phyloP scores from a whole-genome alignment of 2,113 vertebrate genomes.

The Aptenodytes forsteri region DNA sequence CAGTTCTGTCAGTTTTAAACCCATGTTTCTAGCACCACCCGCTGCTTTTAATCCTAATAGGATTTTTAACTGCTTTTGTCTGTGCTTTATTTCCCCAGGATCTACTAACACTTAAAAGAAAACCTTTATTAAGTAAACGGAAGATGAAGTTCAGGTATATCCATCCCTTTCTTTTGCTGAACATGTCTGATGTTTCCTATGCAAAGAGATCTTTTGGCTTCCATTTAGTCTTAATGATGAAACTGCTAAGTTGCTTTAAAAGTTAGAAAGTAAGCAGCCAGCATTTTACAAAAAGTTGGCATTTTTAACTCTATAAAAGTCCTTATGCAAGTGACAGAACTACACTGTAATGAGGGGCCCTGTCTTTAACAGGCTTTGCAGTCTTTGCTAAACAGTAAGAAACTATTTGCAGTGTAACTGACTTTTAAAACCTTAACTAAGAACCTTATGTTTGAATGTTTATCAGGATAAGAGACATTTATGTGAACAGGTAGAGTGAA shows the following conservation, averaged over 20 bases:
- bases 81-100: conserved; percentile 24
- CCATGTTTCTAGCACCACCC: background rate
- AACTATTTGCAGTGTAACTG: background rate
- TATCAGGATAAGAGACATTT: background rate
- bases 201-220: background rate
- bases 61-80: conserved; percentile 10
- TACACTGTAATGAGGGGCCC: background rate
- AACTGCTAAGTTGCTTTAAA: background rate
- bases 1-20: background rate
- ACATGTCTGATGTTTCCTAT: background rate
- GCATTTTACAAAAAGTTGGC: background rate
- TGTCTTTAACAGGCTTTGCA: background rate
- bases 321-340: background rate
- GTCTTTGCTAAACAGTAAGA: background rate
- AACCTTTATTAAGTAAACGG: conserved; percentile 7
- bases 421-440: background rate
- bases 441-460: background rate
- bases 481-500: background rate
- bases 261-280: background rate
- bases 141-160: conserved; percentile 14
- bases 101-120: background rate
- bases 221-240: background rate
- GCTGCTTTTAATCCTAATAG: background rate
- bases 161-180: background rate
- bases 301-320: background rate